These are phyloP conservation scores for Odocoileus virginianus DNA, from an alignment of 2,113 vertebrate genomes.

Conservation along the genomic window DNA sequence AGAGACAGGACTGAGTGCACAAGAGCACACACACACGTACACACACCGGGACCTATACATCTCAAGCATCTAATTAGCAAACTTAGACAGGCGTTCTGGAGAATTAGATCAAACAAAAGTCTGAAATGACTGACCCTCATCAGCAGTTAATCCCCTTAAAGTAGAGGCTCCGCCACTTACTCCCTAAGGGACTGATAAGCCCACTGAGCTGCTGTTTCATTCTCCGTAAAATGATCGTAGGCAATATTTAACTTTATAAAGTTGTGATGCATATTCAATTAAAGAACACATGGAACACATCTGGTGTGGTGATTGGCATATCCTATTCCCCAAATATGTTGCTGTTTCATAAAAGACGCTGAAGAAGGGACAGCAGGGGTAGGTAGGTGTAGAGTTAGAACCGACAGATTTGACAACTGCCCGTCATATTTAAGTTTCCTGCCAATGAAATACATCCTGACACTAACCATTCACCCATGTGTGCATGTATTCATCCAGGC, in stretches of 20 bases:
- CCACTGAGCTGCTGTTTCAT: neutral
- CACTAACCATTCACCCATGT: neutral
- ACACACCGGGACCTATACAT: neutral
- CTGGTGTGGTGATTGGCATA: neutral
- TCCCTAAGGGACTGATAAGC: neutral
- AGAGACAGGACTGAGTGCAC: neutral
- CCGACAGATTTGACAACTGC: neutral
- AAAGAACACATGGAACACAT: neutral
- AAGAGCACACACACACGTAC: neutral
- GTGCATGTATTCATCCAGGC: neutral
- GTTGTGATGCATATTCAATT: neutral
- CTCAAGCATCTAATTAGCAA: neutral
- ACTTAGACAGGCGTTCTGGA: neutral
- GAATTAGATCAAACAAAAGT: neutral
- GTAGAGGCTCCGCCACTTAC: neutral
- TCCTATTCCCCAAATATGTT: neutral
- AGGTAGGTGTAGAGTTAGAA: neutral
- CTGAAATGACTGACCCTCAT: neutral
- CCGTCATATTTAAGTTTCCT: neutral
- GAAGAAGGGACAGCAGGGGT: neutral
- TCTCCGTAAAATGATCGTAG: neutral
- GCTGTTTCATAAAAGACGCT: neutral
- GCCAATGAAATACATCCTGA: neutral
- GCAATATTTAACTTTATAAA: neutral
- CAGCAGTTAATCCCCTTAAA: neutral